A percentile compares a stretch with the other conserved stretches of the same genome.
These are phyloP conservation scores for Dasypus novemcinctus DNA, from an alignment of 2,113 vertebrate genomes.

Conservation along the genomic window DNA sequence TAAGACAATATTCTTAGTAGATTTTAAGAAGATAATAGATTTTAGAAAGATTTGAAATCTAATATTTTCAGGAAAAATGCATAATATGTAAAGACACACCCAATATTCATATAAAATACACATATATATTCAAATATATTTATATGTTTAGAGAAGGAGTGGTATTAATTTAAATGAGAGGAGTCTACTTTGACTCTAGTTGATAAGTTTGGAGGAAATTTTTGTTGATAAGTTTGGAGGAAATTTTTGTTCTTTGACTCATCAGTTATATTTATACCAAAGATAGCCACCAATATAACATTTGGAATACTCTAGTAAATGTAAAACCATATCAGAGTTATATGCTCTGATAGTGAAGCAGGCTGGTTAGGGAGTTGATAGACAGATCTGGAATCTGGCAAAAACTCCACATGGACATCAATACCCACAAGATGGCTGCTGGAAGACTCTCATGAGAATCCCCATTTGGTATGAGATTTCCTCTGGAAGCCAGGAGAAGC, in stretches of 20 bases:
- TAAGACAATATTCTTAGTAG: background rate
- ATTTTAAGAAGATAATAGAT: too few relatives aligned
- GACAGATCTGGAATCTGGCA: too few relatives aligned
- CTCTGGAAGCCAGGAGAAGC: too few relatives aligned
- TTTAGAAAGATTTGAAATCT: background rate
- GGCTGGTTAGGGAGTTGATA: too few relatives aligned
- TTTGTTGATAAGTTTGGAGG: background rate
- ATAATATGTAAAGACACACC: fast-evolving
- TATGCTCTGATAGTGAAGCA: background rate
- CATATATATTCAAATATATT: too few relatives aligned
- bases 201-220: background rate
- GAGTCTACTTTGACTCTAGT: background rate
- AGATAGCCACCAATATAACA: background rate
- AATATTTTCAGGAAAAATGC: background rate
- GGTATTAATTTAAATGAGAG: background rate
- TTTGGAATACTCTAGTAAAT: background rate
- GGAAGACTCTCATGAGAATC: too few relatives aligned
- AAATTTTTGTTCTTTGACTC: background rate
- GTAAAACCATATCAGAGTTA: background rate
- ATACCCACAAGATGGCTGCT: too few relatives aligned
- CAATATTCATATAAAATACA: background rate
- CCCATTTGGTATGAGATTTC: too few relatives aligned
- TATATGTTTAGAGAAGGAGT: background rate
- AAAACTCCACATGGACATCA: too few relatives aligned
- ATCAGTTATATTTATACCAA: background rate